Base-by-base conservation (phyloP, 2,797 vertebrate genomes). In the Psittacula derbiana region DNA sequence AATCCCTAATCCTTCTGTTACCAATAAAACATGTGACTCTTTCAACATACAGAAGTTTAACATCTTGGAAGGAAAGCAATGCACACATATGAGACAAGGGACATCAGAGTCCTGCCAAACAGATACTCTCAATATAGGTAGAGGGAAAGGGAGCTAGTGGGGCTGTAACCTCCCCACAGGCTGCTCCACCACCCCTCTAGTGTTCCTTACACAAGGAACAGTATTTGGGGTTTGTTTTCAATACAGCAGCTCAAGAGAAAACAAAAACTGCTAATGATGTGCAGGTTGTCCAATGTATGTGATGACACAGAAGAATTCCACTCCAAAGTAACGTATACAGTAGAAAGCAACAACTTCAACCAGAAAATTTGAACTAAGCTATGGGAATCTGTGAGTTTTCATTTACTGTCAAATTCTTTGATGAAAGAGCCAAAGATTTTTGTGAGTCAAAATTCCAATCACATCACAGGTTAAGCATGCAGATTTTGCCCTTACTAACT, bases 71-170 rank as follows among this genome's bases (percentile, higher is more conserved):
- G 50, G 52, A 55, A 62, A 60, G 33, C 27, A 52, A 28, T 10
- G n/a, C 11, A 57, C 30, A 61, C 23, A 33, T 0, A 13, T 0
- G 1, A 60, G 18, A 36, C 0, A 2, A 30, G n/a, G 30, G 66
- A 62, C 23, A 36, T 8, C 0, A 21, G 41, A 57, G 20, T 18
- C 70, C 46, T 17, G 18, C n/a, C 57, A 40, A 43, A 38, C 16
- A 53, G 17, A 10, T 16, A 18, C 4, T 31, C 27, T 16, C 46
- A 8, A 7, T 33, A 17, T 7, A 84, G 50, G 66, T 10, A 33
- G 73, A 25, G 33, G 3, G 31, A 86, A 82, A 25, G 33, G 2
- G 27, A 81, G 58, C 2, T 3, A 65, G 43, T 41, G 47, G 71
- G 25, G 46, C 60, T 41, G 23, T 11, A 72, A 53, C 11, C 49